Conservation (phyloP, 2,797 vertebrate genomes). For the Chloroceryle inda region DNA sequence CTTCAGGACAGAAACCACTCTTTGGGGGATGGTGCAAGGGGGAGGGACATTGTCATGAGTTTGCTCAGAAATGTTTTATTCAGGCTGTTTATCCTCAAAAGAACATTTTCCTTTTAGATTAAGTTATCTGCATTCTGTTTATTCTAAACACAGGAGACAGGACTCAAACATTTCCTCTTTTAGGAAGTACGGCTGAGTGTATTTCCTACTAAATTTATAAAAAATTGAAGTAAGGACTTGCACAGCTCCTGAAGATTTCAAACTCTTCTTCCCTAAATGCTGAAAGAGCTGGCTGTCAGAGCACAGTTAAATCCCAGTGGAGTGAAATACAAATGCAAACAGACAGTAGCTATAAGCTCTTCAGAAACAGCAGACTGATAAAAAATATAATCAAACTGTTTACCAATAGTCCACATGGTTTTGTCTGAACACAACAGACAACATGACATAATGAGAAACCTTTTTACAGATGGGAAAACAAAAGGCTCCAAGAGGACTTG, state of each 20-base stretch:
- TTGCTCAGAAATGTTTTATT: conserved; percentile 68
- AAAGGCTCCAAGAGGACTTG: neutral
- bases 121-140: conserved; percentile 74
- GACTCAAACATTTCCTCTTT: conserved; percentile 46
- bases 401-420: neutral
- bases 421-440: neutral
- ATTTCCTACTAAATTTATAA: conserved; percentile 51
- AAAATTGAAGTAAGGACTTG: conserved; percentile 16
- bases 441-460: neutral
- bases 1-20: conserved; percentile 14
- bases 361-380: neutral
- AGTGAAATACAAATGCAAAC: neutral
- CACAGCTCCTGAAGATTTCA: conserved; percentile 8
- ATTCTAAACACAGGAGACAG: conserved; percentile 62
- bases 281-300: neutral
- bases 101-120: conserved; percentile 52
- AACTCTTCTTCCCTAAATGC: neutral
- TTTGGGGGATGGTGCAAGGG: neutral
- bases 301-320: neutral
- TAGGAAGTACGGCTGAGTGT: conserved; percentile 25
- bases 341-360: conserved; percentile 34
- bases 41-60: neutral
- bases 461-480: neutral
- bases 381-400: neutral
- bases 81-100: conserved; percentile 69